These are phyloP conservation scores for Spisula solida DNA, from an alignment of 2,888 invertebrate genomes.

Conservation along the genomic window DNA sequence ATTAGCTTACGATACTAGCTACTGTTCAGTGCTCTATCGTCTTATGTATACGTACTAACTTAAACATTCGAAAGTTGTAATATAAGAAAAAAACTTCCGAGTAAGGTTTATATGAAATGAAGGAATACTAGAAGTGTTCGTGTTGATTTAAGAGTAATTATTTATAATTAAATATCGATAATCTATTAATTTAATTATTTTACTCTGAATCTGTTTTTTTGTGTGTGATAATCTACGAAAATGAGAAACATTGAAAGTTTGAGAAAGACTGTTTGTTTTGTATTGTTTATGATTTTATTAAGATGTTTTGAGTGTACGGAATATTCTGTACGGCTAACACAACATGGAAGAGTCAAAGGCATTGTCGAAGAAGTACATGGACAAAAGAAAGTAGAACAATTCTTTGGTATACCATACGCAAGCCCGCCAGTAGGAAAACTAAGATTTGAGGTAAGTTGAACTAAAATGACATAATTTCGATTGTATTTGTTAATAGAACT, in stretches of 20 bases:
- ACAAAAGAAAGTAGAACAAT: slow-evolving; percentile 63
- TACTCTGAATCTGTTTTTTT: neutral
- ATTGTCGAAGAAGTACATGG: slow-evolving; percentile 59
- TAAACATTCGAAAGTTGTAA: neutral
- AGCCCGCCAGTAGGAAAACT: slow-evolving; percentile 63
- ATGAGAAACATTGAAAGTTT: neutral
- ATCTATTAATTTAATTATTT: neutral
- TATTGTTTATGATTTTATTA: neutral
- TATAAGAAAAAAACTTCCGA: neutral
- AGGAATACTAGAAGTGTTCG: neutral
- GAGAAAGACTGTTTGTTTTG: neutral
- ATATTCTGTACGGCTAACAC: slow-evolving; percentile 57
- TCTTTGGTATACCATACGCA: slow-evolving; percentile 69
- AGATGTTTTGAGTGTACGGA: slow-evolving; percentile 33
- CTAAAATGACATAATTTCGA: neutral
- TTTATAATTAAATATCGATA: slow-evolving; percentile 14
- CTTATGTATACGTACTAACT: neutral
- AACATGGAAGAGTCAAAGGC: slow-evolving; percentile 63
- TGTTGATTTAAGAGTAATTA: neutral
- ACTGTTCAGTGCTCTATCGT: neutral
- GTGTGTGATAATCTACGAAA: neutral
- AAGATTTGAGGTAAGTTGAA: slow-evolving; percentile 60
- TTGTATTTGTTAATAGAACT: too few species aligned
- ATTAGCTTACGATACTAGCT: neutral
- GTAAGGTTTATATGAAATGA: neutral